phyloP scores from a whole-genome alignment of 2,113 vertebrate species.

The Epinephelus lanceolatus region DNA sequence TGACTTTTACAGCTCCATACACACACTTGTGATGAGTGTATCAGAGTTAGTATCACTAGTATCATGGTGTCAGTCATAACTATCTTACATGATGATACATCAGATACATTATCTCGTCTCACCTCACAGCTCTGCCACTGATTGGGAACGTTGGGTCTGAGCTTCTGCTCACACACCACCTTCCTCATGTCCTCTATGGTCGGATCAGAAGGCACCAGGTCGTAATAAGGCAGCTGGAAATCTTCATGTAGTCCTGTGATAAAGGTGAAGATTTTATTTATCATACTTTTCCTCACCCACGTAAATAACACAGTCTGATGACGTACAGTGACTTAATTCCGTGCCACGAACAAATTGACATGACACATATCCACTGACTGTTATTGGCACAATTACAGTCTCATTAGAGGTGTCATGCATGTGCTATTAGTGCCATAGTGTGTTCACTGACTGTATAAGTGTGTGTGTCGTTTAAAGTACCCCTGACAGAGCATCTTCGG shows the following conservation, averaged over 20 bases:
- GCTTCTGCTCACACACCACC: constrained; percentile 96
- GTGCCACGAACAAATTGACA: neutral
- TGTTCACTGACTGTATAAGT: neutral
- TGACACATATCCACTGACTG: neutral
- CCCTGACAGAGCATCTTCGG: constrained; percentile 92
- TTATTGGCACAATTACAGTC: neutral
- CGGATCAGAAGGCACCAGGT: constrained; percentile 97
- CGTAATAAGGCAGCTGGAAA: constrained; percentile 97
- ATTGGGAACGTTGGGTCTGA: constrained; percentile 94
- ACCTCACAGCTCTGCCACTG: constrained; percentile 99
- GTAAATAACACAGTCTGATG: neutral
- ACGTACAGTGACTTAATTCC: no score
- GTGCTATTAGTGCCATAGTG: neutral
- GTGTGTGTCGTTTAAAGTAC: constrained; percentile 76
- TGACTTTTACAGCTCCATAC: neutral
- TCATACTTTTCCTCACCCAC: neutral
- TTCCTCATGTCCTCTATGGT: constrained; percentile 96
- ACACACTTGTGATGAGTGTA: neutral
- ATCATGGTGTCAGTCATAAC: neutral
- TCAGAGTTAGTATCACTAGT: neutral
- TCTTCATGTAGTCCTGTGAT: constrained; percentile 91
- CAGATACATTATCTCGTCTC: constrained; percentile 54
- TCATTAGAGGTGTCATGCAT: neutral
- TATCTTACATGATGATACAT: neutral
- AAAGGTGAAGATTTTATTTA: neutral